Evolutionary conservation across 2,888 invertebrate species (phyloP).

Genomic region (Notodonta ziczac): DNA sequence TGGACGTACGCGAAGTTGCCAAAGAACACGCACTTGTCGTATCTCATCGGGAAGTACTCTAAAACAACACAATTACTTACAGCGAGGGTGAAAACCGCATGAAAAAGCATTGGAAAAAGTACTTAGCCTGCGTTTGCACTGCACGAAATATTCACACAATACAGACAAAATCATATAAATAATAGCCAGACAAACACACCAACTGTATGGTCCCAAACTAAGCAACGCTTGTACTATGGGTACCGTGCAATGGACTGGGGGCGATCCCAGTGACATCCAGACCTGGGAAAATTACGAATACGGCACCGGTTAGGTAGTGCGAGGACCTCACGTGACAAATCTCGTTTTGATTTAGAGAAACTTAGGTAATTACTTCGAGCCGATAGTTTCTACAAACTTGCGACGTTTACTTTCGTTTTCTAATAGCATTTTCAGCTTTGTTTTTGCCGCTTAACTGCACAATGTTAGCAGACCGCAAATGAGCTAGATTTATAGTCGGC

Average conservation of each 20-base stretch:
- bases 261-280: too few species aligned
- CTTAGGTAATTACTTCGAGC: not conserved
- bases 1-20: conserved; percentile 78
- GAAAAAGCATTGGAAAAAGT: too few species aligned
- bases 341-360: too few species aligned
- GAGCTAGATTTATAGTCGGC: not conserved
- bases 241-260: too few species aligned
- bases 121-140: too few species aligned
- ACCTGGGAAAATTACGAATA: not conserved
- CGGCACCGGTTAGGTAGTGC: not conserved
- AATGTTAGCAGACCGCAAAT: conserved; percentile 7
- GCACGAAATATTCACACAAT: too few species aligned
- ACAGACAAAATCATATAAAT: too few species aligned
- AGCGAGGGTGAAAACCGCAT: not conserved
- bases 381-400: not conserved
- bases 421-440: conserved; percentile 1
- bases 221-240: too few species aligned
- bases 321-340: too few species aligned
- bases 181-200: too few species aligned
- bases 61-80: conserved; percentile 20
- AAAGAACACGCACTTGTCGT: conserved; percentile 69
- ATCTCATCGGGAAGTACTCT: conserved; percentile 62
- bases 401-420: conserved; percentile 2
- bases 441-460: not conserved
- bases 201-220: too few species aligned